phyloP scores from a whole-genome alignment of 1,140 invertebrate genomes.

The Aricia agestis region DNA sequence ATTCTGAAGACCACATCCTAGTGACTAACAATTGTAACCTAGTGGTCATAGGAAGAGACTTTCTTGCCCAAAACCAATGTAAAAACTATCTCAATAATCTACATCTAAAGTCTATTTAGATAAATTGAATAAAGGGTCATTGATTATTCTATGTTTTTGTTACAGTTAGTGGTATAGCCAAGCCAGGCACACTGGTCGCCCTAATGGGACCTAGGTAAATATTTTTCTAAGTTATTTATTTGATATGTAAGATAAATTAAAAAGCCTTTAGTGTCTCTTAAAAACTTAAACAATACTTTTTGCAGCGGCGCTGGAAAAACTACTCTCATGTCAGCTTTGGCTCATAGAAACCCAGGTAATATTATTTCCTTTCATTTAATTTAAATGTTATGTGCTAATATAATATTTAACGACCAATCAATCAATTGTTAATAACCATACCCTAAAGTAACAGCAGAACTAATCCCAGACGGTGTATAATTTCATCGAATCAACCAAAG shows the following conservation, averaged over 20 bases:
- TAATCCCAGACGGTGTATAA: no score
- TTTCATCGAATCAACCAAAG: no score
- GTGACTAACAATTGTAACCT: no score
- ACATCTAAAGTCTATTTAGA: no score
- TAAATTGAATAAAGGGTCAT: background rate
- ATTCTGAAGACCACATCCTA: no score
- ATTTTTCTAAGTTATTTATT: background rate
- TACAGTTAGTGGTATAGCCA: slow-evolving; percentile 84
- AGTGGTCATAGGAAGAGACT: no score
- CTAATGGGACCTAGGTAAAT: slow-evolving; percentile 92
- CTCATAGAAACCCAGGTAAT: slow-evolving; percentile 83
- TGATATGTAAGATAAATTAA: background rate
- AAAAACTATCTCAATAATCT: no score
- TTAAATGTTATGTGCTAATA: no score
- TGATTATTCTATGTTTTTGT: slow-evolving; percentile 34
- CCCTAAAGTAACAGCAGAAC: no score
- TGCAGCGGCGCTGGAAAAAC: slow-evolving; percentile 95
- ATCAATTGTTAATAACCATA: no score
- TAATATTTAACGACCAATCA: no score
- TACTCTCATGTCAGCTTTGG: slow-evolving; percentile 93
- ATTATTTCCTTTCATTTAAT: background rate
- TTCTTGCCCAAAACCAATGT: no score
- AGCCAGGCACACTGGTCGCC: slow-evolving; percentile 89
- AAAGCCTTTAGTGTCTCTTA: background rate
- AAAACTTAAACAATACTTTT: slow-evolving; percentile 22